Conservation (phyloP, 2,888 invertebrate species). For the Tinea pellionella region DNA sequence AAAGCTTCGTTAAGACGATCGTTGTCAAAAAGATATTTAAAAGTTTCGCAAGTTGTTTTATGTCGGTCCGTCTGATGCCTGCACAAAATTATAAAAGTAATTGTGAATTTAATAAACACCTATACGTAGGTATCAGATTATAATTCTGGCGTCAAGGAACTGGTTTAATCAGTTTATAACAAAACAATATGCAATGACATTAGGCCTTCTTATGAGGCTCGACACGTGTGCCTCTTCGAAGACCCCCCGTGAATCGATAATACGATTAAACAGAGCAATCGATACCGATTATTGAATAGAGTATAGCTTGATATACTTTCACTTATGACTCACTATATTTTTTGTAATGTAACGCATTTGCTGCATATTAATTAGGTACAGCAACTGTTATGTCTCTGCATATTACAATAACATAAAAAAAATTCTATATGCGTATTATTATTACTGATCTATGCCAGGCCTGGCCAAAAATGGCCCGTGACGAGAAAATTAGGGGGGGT, state of each 20-base stretch:
- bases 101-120: not conserved
- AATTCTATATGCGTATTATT: no score
- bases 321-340: constrained; percentile 24
- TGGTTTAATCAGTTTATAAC: constrained; percentile 5
- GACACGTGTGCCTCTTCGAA: constrained; percentile 13
- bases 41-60: not conserved
- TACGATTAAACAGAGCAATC: constrained; percentile 47
- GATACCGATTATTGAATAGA: constrained; percentile 41
- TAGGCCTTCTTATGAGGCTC: constrained; percentile 5
- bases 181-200: constrained; percentile 10
- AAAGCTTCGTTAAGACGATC: not conserved
- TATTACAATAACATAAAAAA: no score
- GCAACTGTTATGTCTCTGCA: no score
- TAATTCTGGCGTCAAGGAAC: not conserved
- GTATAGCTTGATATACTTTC: constrained; percentile 37
- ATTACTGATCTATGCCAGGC: no score
- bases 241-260: constrained; percentile 52
- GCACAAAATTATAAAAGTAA: no score
- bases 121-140: not conserved
- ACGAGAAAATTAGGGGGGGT: no score
- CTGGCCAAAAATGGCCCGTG: no score
- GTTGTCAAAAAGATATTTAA: not conserved
- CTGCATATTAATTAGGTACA: no score
- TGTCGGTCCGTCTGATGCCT: not conserved
- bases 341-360: no score